phyloP scores from a whole-genome alignment of 1,140 invertebrate species.

The Orius insidiosus region DNA sequence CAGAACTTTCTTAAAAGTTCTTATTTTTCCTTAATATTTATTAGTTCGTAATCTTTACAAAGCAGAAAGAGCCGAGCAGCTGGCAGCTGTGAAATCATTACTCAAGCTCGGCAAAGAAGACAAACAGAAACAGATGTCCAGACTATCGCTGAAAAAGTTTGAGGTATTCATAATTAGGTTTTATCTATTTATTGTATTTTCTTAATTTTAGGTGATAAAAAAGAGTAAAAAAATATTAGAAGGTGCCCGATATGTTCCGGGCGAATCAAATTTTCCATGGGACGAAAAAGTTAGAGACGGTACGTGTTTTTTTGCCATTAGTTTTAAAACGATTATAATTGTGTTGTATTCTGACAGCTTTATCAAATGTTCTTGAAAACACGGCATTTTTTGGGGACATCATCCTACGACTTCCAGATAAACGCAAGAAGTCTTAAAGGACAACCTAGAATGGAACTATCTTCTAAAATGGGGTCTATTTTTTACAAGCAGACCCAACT shows the following conservation, averaged over 20 bases:
- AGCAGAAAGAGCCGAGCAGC: constrained; percentile 29
- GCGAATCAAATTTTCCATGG: constrained; percentile 33
- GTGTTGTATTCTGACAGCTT: no score
- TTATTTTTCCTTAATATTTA: neutral
- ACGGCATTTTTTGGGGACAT: constrained; percentile 47
- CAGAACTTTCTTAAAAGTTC: no score
- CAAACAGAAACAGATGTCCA: constrained; percentile 34
- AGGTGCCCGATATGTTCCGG: constrained; percentile 34
- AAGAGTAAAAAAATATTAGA: constrained; percentile 34
- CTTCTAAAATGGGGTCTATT: constrained; percentile 40
- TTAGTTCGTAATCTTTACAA: constrained; percentile 31
- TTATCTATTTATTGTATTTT: no score
- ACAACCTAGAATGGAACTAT: constrained; percentile 35
- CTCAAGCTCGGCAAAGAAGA: constrained; percentile 31
- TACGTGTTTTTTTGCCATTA: constrained; percentile 22
- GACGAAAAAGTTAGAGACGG: constrained; percentile 34
- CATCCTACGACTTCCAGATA: constrained; percentile 39
- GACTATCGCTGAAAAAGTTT: constrained; percentile 30
- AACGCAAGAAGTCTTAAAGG: constrained; percentile 34
- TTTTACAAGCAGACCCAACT: constrained; percentile 38
- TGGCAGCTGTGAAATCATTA: constrained; percentile 34
- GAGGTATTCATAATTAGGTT: no score
- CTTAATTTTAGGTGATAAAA: constrained; percentile 28
- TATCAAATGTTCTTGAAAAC: constrained; percentile 44
- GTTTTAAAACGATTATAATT: no score